Evolutionary conservation across 2,113 vertebrate genomes (phyloP).

Genomic region (Entelurus aequoreus): DNA sequence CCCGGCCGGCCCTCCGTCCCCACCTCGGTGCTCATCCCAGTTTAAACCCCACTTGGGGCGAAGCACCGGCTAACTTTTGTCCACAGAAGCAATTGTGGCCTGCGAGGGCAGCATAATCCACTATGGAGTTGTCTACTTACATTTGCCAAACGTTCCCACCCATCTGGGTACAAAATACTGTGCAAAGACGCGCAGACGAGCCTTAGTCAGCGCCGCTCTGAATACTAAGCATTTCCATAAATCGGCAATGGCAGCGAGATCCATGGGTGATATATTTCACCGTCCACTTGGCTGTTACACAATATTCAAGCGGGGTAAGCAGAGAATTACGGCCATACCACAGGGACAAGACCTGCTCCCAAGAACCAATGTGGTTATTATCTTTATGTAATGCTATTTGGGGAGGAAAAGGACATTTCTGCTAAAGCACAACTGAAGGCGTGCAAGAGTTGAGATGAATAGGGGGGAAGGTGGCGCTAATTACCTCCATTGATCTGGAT

Average conservation of each 20-base stretch:
- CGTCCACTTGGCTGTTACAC: constrained; percentile 36
- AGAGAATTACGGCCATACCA: constrained; percentile 28
- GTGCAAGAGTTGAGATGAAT: constrained; percentile 12
- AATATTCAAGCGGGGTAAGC: constrained; percentile 31
- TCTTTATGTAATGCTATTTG: neutral
- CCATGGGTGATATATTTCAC: constrained; percentile 53
- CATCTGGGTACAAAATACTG: neutral
- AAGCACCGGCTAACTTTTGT: constrained; percentile 11
- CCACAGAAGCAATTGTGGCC: neutral
- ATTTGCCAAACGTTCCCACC: neutral
- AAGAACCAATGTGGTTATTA: neutral
- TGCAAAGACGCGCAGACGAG: neutral
- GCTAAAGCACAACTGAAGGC: neutral
- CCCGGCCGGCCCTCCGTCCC: constrained; percentile 19
- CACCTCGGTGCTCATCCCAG: constrained; percentile 32
- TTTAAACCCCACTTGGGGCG: constrained; percentile 24
- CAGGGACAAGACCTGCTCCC: neutral
- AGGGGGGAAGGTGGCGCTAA: neutral
- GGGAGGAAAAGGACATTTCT: neutral
- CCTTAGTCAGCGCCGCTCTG: constrained; percentile 7
- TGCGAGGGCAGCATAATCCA: constrained; percentile 5
- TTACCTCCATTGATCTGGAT: constrained; percentile 17
- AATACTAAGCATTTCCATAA: constrained; percentile 45
- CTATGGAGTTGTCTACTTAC: neutral
- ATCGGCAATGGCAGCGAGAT: constrained; percentile 61